Base-by-base conservation (phyloP, 2,888 invertebrate genomes). In the Geotrupes spiniger region DNA sequence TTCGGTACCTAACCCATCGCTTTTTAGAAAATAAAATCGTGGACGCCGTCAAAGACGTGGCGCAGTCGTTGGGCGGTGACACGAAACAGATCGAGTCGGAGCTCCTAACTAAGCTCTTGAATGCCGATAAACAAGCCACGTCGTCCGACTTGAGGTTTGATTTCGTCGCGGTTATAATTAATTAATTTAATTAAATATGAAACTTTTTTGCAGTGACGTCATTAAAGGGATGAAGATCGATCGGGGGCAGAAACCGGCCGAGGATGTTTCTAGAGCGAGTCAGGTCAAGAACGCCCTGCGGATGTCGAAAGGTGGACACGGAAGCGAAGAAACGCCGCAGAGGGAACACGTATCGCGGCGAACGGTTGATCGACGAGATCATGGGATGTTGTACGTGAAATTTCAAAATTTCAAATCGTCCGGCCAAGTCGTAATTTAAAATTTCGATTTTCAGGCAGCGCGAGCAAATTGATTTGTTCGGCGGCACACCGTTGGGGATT, bases 151-250 rank as follows among this genome's bases (percentile, higher is more conserved):
- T 60, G 40, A 58, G 57, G 59, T 61, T 10, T 26, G 43, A 6
- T 46, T 36, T 36, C 36, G 6, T 33, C 10, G 11, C 27, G 38
- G 16, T 42, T 42, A 5, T 16, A 29, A 36, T 45, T 33, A 2
- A 4, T 1, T 16, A 15, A 14, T 41, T 33, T 10, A 21, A 21
- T 21, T 21, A 6, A n/a, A 40, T 46, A 17, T 16, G 11, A 40
- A 29, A 2, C 2, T 14, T 12, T 14, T 36, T 69, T 73, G 50
- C 66, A 89, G 88, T 73, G 84, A 88, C 46, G 72, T 89, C 12
- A 76, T 90, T 51, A 78, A 83, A 25, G 87, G 84, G 25, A 89
- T 90, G 89, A 87, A 87, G 69, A 81, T 90, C 33, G 89, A 89
- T 63, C 78, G 80, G 17, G 70, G 76, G 11, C 67, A 70, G 31